Conservation (phyloP, 2,797 vertebrate genomes). For the Sebastolobus alascanus region DNA sequence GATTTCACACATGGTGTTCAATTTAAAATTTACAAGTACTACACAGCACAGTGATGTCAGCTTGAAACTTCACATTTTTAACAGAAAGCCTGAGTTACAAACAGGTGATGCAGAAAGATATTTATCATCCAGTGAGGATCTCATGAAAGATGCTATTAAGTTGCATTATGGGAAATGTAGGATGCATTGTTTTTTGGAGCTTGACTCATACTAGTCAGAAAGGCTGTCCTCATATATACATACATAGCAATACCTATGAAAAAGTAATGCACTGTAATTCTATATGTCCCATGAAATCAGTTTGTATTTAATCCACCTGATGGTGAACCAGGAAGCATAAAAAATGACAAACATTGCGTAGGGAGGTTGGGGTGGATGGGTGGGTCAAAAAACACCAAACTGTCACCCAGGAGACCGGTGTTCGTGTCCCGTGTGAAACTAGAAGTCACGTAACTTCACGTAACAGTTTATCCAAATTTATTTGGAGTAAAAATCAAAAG, state of each 20-base stretch:
- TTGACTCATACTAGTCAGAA: neutral
- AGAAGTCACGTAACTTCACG: too few relatives aligned
- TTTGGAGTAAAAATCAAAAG: neutral
- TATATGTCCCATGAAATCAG: too few relatives aligned
- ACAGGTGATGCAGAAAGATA: neutral
- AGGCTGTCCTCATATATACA: too few relatives aligned
- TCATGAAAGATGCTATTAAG: neutral
- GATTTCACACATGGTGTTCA: neutral
- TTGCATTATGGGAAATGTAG: slow-evolving; percentile 3
- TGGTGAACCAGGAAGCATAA: too few relatives aligned
- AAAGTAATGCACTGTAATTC: too few relatives aligned
- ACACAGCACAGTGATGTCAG: neutral
- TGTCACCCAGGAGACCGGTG: too few relatives aligned
- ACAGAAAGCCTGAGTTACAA: neutral
- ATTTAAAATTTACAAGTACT: neutral
- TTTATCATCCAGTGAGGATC: neutral
- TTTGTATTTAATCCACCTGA: too few relatives aligned
- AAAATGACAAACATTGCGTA: too few relatives aligned
- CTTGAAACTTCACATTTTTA: neutral
- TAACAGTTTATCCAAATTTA: neutral
- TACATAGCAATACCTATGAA: too few relatives aligned
- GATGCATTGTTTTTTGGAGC: neutral
- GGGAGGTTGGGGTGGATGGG: too few relatives aligned
- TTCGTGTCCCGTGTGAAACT: too few relatives aligned
- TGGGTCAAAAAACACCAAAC: too few relatives aligned